Evolutionary conservation across 2,113 vertebrate genomes (phyloP).

Genomic region (Callipepla californica): DNA sequence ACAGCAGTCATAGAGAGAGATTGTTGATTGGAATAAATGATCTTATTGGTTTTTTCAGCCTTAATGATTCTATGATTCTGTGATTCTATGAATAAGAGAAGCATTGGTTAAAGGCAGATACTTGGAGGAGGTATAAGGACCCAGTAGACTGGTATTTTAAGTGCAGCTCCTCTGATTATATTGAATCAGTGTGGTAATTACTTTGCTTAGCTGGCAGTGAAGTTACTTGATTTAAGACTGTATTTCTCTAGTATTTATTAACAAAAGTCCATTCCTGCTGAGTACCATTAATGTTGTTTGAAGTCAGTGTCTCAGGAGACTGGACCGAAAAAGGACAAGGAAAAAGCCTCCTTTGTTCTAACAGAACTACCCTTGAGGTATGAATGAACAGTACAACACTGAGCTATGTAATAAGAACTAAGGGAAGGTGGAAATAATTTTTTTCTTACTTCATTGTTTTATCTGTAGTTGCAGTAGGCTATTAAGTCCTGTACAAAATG

Average conservation of each 20-base stretch:
- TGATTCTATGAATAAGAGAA: not conserved
- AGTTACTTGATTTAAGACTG: slow-evolving; percentile 7
- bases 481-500: not conserved
- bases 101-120: not conserved
- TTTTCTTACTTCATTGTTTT: not conserved
- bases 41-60: too few species aligned
- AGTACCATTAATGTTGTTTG: not conserved
- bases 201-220: not conserved
- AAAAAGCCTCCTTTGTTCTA: not conserved
- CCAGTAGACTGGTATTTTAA: not conserved
- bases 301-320: not conserved
- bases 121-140: not conserved
- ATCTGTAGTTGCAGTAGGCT: not conserved
- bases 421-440: not conserved
- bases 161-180: not conserved
- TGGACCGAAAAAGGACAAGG: not conserved
- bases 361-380: not conserved
- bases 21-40: too few species aligned
- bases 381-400: not conserved
- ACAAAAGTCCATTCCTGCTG: not conserved
- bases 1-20: too few species aligned
- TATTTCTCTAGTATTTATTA: slow-evolving; percentile 35
- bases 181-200: not conserved
- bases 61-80: too few species aligned
- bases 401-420: fast-evolving